These are phyloP conservation scores for Alentia gelatinosa DNA, from an alignment of 2,888 invertebrate species.

Conservation along the genomic window DNA sequence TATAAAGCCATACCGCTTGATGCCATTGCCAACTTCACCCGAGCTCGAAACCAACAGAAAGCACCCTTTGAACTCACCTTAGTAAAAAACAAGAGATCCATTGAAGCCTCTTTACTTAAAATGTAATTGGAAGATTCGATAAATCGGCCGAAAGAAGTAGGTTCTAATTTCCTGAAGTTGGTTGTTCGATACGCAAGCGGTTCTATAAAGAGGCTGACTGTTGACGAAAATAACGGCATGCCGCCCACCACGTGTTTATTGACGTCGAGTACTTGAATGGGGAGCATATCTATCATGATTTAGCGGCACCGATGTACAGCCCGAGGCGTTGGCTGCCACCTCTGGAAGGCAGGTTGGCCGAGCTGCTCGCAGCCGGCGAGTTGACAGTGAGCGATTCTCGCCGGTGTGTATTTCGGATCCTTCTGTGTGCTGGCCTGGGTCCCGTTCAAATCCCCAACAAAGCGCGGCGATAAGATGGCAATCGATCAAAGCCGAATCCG, in stretches of 20 bases:
- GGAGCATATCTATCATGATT: slow-evolving; percentile 18
- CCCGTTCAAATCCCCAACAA: slow-evolving; percentile 35
- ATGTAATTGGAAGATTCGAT: neutral
- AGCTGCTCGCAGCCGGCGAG: neutral
- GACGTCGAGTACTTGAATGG: neutral
- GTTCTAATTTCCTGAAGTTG: slow-evolving; percentile 20
- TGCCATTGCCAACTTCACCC: no score
- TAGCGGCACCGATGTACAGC: neutral
- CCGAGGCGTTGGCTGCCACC: neutral
- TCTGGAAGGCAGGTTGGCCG: neutral
- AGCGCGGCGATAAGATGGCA: slow-evolving; percentile 29
- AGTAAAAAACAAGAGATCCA: neutral
- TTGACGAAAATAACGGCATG: neutral
- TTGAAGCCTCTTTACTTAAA: neutral
- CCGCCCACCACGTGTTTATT: neutral
- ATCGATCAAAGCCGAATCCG: neutral
- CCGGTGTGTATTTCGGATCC: slow-evolving; percentile 17
- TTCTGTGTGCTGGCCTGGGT: neutral
- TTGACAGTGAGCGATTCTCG: slow-evolving; percentile 10
- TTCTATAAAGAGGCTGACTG: neutral
- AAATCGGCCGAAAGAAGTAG: neutral
- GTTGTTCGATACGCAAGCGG: slow-evolving; percentile 6
- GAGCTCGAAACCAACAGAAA: neutral
- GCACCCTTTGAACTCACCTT: neutral
- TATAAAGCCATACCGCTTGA: no score